Evolutionary conservation across 2,888 invertebrate species (phyloP).

Genomic region (Dicyrtoma fusca): DNA sequence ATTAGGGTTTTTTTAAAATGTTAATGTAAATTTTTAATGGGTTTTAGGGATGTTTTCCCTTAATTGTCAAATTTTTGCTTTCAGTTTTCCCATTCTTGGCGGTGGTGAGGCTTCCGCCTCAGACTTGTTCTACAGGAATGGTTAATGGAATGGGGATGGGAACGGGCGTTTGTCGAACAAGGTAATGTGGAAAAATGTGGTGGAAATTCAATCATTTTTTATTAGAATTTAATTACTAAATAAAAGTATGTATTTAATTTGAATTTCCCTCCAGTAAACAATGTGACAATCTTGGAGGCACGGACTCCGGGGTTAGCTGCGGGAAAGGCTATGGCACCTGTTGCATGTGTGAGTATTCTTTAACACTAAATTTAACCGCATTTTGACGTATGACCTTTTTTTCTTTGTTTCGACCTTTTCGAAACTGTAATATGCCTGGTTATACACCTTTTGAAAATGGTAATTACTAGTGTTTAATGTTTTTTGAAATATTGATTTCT

Average conservation of each 20-base stretch:
- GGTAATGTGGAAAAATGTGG: not conserved
- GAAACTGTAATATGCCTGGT: too few species aligned
- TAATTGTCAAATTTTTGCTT: not conserved
- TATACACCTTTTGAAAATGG: too few species aligned
- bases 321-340: constrained; percentile 18
- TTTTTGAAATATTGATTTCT: too few species aligned
- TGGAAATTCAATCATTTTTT: not conserved
- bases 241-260: not conserved
- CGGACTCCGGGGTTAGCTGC: not conserved
- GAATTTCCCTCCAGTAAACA: constrained; percentile 7
- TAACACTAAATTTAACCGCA: not conserved
- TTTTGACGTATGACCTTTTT: not conserved
- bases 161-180: not conserved
- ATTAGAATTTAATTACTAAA: not conserved
- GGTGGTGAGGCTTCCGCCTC: not conserved
- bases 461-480: too few species aligned
- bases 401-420: too few species aligned
- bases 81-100: constrained; percentile 18
- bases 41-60: too few species aligned
- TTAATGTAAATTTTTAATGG: too few species aligned
- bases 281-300: not conserved
- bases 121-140: not conserved
- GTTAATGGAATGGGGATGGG: not conserved
- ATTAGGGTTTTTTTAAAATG: too few species aligned
- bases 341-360: constrained; percentile 6